Evolutionary conservation across 2,888 invertebrate genomes (phyloP), one percentile per base, ranked within the genome.

Genomic region (Automeris io): DNA sequence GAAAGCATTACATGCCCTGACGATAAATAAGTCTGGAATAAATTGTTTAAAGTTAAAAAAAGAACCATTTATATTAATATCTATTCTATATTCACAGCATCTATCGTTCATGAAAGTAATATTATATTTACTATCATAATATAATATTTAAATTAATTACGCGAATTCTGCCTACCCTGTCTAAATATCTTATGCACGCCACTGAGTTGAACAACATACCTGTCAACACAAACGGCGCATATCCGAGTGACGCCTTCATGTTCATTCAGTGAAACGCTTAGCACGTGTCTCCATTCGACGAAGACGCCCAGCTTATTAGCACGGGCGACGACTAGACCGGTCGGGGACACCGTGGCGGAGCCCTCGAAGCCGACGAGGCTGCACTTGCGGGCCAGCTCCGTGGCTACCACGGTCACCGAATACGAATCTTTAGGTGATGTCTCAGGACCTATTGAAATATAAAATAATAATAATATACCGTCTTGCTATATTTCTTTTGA

Each of bases 211-310:
- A 39, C 11, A 47, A 80, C 85, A 47, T 68, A 90, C 90, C 89
- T 88, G 79, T 89, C 88, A n/a, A 92, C 85, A 54, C 87, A 88
- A 47, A 92, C 76, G 21, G 90, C 83, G 58, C 91, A 90, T 25
- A 88, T 88, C 47, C 77, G 86, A 60, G 89, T 88, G 41, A 88
- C 89, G 53, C 90, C 90, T 5, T 78, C 82, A 2, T 83, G 9
- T 9, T 32, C 74, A 43, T 80, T 80, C 47, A 91, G 69, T 38
- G 87, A 82, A 32, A 89, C 89, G 43, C 89, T 88, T 36, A 73
- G 81, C 47, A 91, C 80, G 40, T 91, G 88, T 46, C 80, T 83
- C 92, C 91, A 92, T 18, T 88, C 86, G 52, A 92, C 74, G 37
- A 76, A 74, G 19, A 87, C 74, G 37, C 80, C 79, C 33, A 78